These are phyloP conservation scores for Stenotaenia linearis DNA, from an alignment of 2,888 invertebrate species.

Conservation along the genomic window DNA sequence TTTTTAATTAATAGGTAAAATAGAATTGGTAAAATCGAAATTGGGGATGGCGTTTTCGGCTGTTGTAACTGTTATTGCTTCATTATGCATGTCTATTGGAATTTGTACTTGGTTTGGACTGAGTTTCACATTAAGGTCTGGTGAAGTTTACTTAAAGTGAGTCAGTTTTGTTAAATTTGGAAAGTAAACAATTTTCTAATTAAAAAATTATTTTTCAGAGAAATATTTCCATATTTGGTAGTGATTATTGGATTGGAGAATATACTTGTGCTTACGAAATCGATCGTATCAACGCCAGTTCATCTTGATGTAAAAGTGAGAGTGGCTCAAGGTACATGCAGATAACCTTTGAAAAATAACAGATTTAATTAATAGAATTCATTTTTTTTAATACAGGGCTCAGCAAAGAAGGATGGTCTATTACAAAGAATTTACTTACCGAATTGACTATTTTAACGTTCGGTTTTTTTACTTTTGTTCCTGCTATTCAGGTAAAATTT, in stretches of 20 bases:
- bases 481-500: slow-evolving; percentile 71
- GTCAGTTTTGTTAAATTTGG: background rate
- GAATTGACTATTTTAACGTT: slow-evolving; percentile 89
- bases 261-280: slow-evolving; percentile 80
- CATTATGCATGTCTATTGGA: slow-evolving; percentile 82
- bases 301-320: slow-evolving; percentile 92
- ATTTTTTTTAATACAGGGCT: slow-evolving; percentile 59
- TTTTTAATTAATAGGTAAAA: slow-evolving; percentile 57
- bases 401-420: slow-evolving; percentile 97
- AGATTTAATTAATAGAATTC: background rate
- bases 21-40: slow-evolving; percentile 86
- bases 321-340: slow-evolving; percentile 65
- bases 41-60: slow-evolving; percentile 80
- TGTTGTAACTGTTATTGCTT: slow-evolving; percentile 69
- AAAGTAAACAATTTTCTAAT: slow-evolving; percentile 28
- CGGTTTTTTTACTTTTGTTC: slow-evolving; percentile 90
- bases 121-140: slow-evolving; percentile 44
- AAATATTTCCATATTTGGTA: slow-evolving; percentile 90
- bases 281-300: slow-evolving; percentile 81
- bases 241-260: slow-evolving; percentile 92
- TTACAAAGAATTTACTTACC: slow-evolving; percentile 87
- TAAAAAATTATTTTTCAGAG: too few species aligned
- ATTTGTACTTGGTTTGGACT: slow-evolving; percentile 48
- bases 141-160: slow-evolving; percentile 42
- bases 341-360: background rate